phyloP scores from a whole-genome alignment of 2,797 vertebrate genomes.

The Micromesistius poutassou region DNA sequence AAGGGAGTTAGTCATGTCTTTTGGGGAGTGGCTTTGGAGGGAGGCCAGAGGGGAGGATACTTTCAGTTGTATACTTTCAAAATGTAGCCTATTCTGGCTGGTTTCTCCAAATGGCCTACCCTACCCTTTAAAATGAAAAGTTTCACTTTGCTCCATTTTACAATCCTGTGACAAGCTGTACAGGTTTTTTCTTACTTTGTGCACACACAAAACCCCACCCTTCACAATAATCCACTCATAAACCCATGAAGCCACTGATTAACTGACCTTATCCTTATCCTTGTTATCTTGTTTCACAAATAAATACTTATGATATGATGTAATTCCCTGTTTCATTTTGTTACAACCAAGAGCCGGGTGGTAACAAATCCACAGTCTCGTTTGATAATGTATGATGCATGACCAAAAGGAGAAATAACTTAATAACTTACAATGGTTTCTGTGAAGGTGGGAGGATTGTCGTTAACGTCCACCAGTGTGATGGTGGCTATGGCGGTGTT shows the following conservation, averaged over 20 bases:
- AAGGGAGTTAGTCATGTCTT: too few species aligned
- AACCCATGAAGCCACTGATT: background rate
- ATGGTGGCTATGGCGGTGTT: slow-evolving; percentile 67
- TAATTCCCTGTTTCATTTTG: background rate
- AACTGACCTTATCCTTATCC: background rate
- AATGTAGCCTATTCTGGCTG: too few species aligned
- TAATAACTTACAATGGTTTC: slow-evolving; percentile 66
- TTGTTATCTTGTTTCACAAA: background rate
- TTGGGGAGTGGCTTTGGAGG: too few species aligned
- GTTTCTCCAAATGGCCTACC: too few species aligned
- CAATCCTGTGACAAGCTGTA: background rate
- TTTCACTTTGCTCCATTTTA: background rate
- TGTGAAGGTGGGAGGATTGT: slow-evolving; percentile 75
- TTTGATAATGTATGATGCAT: background rate
- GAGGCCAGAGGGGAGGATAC: too few species aligned
- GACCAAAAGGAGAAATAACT: background rate
- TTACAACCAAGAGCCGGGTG: background rate
- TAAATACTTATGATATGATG: background rate
- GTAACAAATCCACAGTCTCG: background rate
- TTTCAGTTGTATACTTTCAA: too few species aligned
- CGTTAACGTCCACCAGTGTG: slow-evolving; percentile 75
- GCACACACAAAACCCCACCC: background rate
- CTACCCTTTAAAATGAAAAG: background rate
- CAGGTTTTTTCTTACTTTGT: background rate
- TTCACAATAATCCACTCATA: background rate